Evolutionary conservation across 2,888 invertebrate species (phyloP).

Genomic region (Alviniconcha strummeri): DNA sequence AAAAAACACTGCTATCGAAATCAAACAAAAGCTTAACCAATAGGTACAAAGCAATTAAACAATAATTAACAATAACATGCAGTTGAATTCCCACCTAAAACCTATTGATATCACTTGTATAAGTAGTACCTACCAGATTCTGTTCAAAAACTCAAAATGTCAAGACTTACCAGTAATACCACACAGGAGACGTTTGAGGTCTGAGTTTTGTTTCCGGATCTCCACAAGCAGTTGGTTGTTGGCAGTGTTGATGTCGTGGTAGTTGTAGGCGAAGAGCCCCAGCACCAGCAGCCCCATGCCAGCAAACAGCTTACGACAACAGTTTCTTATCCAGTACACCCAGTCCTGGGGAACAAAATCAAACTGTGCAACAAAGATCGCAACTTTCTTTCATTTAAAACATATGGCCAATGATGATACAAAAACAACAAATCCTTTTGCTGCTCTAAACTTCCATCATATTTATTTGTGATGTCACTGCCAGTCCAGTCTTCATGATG

Average conservation of each 20-base stretch:
- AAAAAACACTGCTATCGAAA: too few relatives aligned
- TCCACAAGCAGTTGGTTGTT: slow-evolving; percentile 74
- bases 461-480: too few relatives aligned
- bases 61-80: too few relatives aligned
- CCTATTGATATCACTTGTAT: too few relatives aligned
- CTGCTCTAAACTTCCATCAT: too few relatives aligned
- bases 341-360: slow-evolving; percentile 64
- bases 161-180: slow-evolving; percentile 18
- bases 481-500: too few relatives aligned
- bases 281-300: slow-evolving; percentile 69
- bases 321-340: slow-evolving; percentile 75
- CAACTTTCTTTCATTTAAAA: neutral
- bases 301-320: slow-evolving; percentile 74
- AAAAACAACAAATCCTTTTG: neutral
- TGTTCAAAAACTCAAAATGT: too few relatives aligned
- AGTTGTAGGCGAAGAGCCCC: slow-evolving; percentile 69
- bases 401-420: neutral
- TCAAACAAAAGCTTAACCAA: too few relatives aligned
- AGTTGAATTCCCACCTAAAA: too few relatives aligned
- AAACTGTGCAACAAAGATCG: neutral
- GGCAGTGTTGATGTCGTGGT: slow-evolving; percentile 73
- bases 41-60: too few relatives aligned
- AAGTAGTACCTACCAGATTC: too few relatives aligned
- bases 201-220: slow-evolving; percentile 73
- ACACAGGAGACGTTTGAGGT: slow-evolving; percentile 44